Percentiles rank a stretch among this genome's conserved stretches.
phyloP scores from a whole-genome alignment of 2,797 vertebrate species.

The Malurus splendens region DNA sequence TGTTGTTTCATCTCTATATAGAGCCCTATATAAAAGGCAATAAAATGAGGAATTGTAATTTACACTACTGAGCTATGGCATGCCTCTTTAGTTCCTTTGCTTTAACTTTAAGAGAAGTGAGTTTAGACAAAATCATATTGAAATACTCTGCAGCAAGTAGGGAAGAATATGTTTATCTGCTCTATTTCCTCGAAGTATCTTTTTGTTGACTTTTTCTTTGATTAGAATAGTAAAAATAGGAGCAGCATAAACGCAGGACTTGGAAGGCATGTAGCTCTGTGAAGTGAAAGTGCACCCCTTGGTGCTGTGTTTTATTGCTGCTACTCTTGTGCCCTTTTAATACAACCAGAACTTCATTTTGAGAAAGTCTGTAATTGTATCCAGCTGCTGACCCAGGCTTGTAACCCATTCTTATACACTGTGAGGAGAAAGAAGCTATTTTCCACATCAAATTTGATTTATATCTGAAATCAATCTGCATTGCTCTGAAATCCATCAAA shows the following conservation, averaged over 20 bases:
- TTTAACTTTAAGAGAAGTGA: background rate
- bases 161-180: background rate
- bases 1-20: background rate
- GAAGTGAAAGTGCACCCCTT: background rate
- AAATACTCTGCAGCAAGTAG: background rate
- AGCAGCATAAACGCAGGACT: background rate
- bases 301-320: background rate
- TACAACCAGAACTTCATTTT: background rate
- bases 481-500: conserved; percentile 20
- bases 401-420: background rate
- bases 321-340: background rate
- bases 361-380: conserved; percentile 20
- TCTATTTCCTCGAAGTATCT: background rate
- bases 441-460: conserved; percentile 18
- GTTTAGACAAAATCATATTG: background rate
- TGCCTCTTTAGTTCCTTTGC: background rate
- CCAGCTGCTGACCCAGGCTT: conserved; percentile 18
- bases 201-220: background rate
- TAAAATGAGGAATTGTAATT: background rate
- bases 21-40: background rate
- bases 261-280: background rate
- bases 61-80: background rate
- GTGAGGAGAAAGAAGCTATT: background rate
- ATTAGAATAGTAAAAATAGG: background rate
- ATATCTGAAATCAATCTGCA: conserved; percentile 16